Evolutionary conservation across 2,888 invertebrate genomes (phyloP), one percentile per base, ranked within the genome.

Genomic region (Cheilosia variabilis): DNA sequence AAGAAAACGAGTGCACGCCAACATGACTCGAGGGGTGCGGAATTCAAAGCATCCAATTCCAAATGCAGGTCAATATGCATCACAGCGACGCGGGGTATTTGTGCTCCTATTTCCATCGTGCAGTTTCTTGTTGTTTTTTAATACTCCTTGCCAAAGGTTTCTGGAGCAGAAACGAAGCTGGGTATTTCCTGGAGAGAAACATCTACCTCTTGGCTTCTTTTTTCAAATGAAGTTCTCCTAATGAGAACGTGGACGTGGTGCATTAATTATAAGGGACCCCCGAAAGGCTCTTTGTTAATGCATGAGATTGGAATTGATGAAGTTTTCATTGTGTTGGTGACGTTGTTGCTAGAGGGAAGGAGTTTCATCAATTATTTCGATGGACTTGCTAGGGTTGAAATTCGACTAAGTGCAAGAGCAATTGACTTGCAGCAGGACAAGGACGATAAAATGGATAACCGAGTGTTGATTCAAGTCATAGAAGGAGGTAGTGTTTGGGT

Each of bases 61-160:
- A 73, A 62, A 84, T 80, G 58, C 84, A 71, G 84, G 84, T 84
- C 84, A 80, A 80, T 84, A 79, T 72, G 68, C 31, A 57, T 27
- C 50, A 50, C 17, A 19, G 13, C 13, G n/a, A 24, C 43, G 47
- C 24, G 22, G 37, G 37, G 47, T 15, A 41, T 47, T 57, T 63
- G 24, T 69, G 47, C 77, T 55, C 50, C 52, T 57, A 45, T 65
- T 79, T 52, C 58, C 57, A 53, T 47, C 43, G 65, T 65, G 27
- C 27, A 27, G 6, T 7, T 27, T 1, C 27, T 27, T 27, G 37
- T 9, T 55, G 57, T 50, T 71, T 71, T 50, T 71, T 65, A 63
- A 73, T 80, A 66, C 53, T 58, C 58, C 24, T 17, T 53, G n/a
- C 17, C 47, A 65, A 58, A 17, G 9, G 62, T 81, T 76, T 71